These are phyloP conservation scores for Scaptomyza hsui DNA, from an alignment of 1,140 invertebrate genomes.

Conservation along the genomic window DNA sequence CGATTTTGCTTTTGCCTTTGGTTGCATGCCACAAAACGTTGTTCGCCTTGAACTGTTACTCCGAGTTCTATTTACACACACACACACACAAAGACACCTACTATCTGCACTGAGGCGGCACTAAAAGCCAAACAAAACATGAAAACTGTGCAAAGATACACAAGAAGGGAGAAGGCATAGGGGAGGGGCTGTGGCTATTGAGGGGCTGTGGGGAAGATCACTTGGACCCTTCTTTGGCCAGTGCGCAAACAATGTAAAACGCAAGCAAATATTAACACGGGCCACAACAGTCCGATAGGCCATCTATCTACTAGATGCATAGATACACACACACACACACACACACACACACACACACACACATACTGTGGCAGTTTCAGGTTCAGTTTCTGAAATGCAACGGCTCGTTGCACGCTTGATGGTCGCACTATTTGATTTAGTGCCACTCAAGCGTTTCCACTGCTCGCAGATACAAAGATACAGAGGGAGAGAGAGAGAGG, in stretches of 20 bases:
- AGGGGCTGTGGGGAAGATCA: no score
- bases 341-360: conserved; percentile 16
- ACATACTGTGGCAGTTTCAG: conserved; percentile 24
- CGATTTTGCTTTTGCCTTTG: background rate
- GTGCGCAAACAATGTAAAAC: conserved; percentile 74
- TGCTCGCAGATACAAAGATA: background rate
- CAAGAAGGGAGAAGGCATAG: no score
- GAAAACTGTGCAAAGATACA: conserved; percentile 67
- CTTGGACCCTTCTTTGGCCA: conserved; percentile 40
- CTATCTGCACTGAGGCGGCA: conserved; percentile 64
- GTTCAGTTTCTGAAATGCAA: conserved; percentile 28
- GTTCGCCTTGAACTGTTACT: conserved; percentile 29
- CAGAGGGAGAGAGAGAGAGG: background rate
- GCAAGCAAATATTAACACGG: conserved; percentile 77
- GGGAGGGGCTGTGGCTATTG: no score
- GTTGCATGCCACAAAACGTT: conserved; percentile 15
- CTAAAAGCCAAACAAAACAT: conserved; percentile 77
- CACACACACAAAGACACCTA: background rate
- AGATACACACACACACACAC: conserved; percentile 23
- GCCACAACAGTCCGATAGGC: conserved; percentile 63
- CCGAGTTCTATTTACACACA: conserved; percentile 21
- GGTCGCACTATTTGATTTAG: conserved; percentile 71
- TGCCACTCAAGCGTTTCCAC: conserved; percentile 61
- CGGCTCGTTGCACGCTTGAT: conserved; percentile 73
- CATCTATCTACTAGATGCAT: conserved; percentile 46